A percentile compares a stretch with the other conserved stretches of the same genome.
Conservation (phyloP, 1,140 invertebrate genomes). For the Dendroctonus valens region DNA sequence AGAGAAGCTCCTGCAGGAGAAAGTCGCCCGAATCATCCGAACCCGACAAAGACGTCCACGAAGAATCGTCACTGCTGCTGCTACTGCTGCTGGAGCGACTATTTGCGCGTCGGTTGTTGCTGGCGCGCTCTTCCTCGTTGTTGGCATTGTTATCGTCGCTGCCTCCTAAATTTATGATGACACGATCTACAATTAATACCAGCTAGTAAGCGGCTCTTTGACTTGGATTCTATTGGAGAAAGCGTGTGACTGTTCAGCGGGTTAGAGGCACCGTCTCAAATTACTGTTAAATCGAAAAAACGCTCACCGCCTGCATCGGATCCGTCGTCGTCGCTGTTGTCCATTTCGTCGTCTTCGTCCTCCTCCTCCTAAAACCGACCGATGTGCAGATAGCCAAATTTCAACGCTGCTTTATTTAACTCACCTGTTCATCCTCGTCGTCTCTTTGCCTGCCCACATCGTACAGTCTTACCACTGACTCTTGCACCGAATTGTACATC, state of each 20-base stretch:
- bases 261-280: not conserved
- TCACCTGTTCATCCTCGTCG: slow-evolving; percentile 71
- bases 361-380: slow-evolving; percentile 59
- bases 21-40: slow-evolving; percentile 29
- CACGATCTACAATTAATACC: slow-evolving; percentile 28
- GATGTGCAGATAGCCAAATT: not conserved
- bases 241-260: not conserved
- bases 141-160: slow-evolving; percentile 52
- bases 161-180: slow-evolving; percentile 33
- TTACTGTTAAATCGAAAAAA: slow-evolving; percentile 10
- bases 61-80: slow-evolving; percentile 36
- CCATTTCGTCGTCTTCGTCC: slow-evolving; percentile 61
- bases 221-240: not conserved
- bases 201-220: slow-evolving; percentile 3
- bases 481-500: slow-evolving; percentile 72
- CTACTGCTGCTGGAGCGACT: slow-evolving; percentile 41
- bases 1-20: not conserved
- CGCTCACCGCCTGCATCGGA: slow-evolving; percentile 53
- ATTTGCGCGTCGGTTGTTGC: not conserved
- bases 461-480: slow-evolving; percentile 80
- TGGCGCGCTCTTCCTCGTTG: slow-evolving; percentile 55
- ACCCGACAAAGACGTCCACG: slow-evolving; percentile 30
- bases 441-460: slow-evolving; percentile 73
- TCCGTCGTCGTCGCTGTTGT: slow-evolving; percentile 57
- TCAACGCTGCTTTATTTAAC: not conserved